Conservation (phyloP, 2,888 invertebrate species). For the Lordiphosa fenestrarum region DNA sequence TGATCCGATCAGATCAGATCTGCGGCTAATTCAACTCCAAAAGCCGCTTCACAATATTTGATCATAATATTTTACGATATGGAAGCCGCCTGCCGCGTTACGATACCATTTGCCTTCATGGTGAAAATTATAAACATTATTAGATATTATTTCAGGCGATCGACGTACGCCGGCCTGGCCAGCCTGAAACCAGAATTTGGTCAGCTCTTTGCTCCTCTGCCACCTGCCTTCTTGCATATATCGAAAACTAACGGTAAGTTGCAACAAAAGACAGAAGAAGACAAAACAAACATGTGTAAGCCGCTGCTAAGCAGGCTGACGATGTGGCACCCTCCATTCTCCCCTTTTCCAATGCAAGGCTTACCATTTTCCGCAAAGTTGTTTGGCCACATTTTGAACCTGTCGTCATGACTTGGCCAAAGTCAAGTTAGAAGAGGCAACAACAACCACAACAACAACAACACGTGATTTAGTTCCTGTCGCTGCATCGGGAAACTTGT, state of each 20-base stretch:
- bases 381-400: conserved; percentile 71
- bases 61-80: conserved; percentile 63
- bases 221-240: conserved; percentile 15
- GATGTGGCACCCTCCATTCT: conserved; percentile 25
- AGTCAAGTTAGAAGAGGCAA: conserved; percentile 62
- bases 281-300: conserved; percentile 73
- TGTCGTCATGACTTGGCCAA: conserved; percentile 75
- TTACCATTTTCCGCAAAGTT: conserved; percentile 51
- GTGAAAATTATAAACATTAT: conserved; percentile 74
- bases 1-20: conserved; percentile 8
- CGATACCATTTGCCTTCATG: conserved; percentile 29
- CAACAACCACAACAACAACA: conserved; percentile 28
- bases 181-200: conserved; percentile 23
- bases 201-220: neutral
- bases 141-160: conserved; percentile 65
- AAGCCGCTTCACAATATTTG: conserved; percentile 56
- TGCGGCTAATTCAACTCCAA: conserved; percentile 31
- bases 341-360: conserved; percentile 10
- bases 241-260: conserved; percentile 40
- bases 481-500: conserved; percentile 66
- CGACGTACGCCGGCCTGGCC: conserved; percentile 13
- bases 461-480: conserved; percentile 73
- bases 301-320: conserved; percentile 67
- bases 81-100: conserved; percentile 33
- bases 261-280: conserved; percentile 54